Evolutionary conservation across 1,140 invertebrate genomes (phyloP), one percentile per base, ranked within the genome.

Genomic region (Parasteatoda tepidariorum): DNA sequence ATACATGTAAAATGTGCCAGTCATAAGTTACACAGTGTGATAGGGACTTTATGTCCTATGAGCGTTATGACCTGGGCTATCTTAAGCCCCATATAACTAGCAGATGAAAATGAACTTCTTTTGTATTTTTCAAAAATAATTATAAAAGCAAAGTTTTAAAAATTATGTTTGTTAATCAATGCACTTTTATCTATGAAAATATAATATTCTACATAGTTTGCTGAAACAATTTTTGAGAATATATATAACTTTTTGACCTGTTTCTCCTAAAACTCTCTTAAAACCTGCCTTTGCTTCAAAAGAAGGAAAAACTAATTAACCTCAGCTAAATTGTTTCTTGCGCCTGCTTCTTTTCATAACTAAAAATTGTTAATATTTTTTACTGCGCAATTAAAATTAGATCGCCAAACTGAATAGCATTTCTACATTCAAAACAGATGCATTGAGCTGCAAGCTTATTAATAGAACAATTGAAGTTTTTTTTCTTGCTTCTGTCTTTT

Each of bases 1-100:
- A 79, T 79, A 79, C 64, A 79, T 79, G 64, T 79, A 67, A 79
- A 79, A 79, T 79, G 75, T 79, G 75, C 75, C 75, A 79, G 75
- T 79, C 75, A 79, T 79, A 67, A 68, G 64, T 79, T 67, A 79
- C 48, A 67, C n/a, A 41, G 75, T 79, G 75, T 79, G 75, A 79
- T 79, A 79, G 64, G 62, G 62, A 66, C 62, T 55, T 38, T 61
- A 62, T 62, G 38, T 67, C 38, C 31, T 62, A 38, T 64, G 75
- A 67, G 48, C 41, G 64, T 79, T 28, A 34, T 18, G 75, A 38
- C 30, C 28, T 57, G 41, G 64, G 34, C 54, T 54, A 64, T 38
- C 59, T 28, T 30, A 38, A 61, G 61, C 41, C 41, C 75, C 38
- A 41, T 64, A 26, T 79, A 79, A 55, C 41, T 68, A 79, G 75